Percentiles rank a stretch among this genome's conserved stretches.
Evolutionary conservation across 2,888 invertebrate genomes (phyloP).

Genomic region (Parnassius mnemosyne): DNA sequence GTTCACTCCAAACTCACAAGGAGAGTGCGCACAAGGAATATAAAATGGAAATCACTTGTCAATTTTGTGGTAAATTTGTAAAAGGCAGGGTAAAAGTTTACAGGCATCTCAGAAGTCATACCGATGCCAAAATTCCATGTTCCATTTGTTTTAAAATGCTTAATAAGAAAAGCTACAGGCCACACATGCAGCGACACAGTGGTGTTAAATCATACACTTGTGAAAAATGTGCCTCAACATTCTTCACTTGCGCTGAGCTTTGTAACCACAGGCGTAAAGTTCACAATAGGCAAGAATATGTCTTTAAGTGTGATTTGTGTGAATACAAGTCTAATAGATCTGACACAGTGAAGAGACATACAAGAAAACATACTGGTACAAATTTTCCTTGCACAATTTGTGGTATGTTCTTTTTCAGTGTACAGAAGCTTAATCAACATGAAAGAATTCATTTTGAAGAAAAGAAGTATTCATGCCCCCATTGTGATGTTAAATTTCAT

Average conservation of each 20-base stretch:
- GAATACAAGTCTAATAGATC: conserved; percentile 44
- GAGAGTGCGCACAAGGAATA: conserved; percentile 51
- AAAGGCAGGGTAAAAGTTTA: conserved; percentile 51
- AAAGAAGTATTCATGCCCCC: conserved; percentile 48
- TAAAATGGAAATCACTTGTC: conserved; percentile 51
- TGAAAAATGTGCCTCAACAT: conserved; percentile 59
- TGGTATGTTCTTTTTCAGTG: conserved; percentile 52
- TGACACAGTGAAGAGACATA: conserved; percentile 45
- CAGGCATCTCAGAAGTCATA: conserved; percentile 51
- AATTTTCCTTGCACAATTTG: conserved; percentile 55
- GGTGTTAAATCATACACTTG: conserved; percentile 55
- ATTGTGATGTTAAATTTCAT: conserved; percentile 52
- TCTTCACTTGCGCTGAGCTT: conserved; percentile 54
- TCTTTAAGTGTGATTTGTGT: conserved; percentile 53
- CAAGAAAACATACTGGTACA: conserved; percentile 44
- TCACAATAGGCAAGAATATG: conserved; percentile 44
- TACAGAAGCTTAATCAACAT: conserved; percentile 48
- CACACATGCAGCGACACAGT: conserved; percentile 57
- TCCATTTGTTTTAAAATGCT: conserved; percentile 49
- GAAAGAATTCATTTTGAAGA: conserved; percentile 52
- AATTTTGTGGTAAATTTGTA: conserved; percentile 58
- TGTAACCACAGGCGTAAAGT: conserved; percentile 51
- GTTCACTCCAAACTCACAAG: conserved; percentile 52
- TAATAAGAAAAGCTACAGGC: conserved; percentile 37
- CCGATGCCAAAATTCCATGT: conserved; percentile 38